Evolutionary conservation across 2,797 vertebrate species (phyloP), one percentile per base, ranked within the genome.

Genomic region (Chelon auratus): DNA sequence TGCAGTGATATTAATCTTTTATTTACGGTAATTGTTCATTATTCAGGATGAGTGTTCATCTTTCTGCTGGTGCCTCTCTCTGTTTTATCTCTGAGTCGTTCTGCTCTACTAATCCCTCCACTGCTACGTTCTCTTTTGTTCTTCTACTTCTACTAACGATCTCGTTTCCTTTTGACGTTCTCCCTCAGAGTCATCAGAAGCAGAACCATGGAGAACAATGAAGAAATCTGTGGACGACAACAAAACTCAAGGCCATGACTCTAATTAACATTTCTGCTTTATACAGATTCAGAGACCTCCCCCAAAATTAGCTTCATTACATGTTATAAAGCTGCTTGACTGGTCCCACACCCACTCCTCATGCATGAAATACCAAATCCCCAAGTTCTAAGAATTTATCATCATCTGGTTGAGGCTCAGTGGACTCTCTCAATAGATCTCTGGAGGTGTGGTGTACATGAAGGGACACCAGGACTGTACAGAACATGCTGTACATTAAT

Each of bases 391-490:
- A 58, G 73, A 76, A 59, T 18, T 51, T 51, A 56, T 62, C 26
- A 57, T 68, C 30, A 33, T 20, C 55, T 37, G 69, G 51, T 61
- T 20, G 48, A 20, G 83, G 65, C 54, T 78, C 62, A 68, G 56
- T 58, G 73, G 71, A 61, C 17, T 42, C 53, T 64, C 57, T 78
- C 48, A 59, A 65, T 68, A 47, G 57, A 73, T 64, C 30, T 3
- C 17, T 33, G 60, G 62, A 81, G 81, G 76, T 86, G 73, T 82
- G 69, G 84, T 60, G 40, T 62, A 56, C 47, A 62, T 58, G 74
- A 77, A 72, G 61, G 59, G 50, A 60, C 37, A 17, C 0, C 3
- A 5, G 72, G 43, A 45, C 66, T 14, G 68, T 22, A 68, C 51
- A 73, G 78, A 66, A 87, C 75, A 55, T 5, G 62, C 63, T 67